Conservation (phyloP, 2,797 vertebrate genomes). For the Clarias laeviceps region DNA sequence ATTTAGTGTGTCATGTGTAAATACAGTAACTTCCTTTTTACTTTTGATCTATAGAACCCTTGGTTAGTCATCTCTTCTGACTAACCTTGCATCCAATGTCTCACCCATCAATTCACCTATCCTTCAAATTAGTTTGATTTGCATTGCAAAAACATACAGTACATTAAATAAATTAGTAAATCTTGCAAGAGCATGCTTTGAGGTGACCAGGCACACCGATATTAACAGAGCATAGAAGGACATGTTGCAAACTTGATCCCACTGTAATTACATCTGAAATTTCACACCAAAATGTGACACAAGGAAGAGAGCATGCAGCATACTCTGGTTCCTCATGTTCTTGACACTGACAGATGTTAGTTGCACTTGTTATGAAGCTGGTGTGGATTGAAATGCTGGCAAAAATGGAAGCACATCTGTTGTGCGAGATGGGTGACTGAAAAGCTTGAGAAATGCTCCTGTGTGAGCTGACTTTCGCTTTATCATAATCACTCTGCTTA, state of each 20-base stretch:
- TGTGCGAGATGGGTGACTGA: constrained; percentile 5
- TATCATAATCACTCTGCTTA: constrained; percentile 6
- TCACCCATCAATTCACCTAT: neutral
- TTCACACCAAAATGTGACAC: neutral
- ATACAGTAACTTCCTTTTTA: too few species aligned
- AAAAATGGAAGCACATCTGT: constrained; percentile 28
- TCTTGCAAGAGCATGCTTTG: neutral
- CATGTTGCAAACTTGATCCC: neutral
- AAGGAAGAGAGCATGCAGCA: neutral
- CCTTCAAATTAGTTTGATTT: neutral
- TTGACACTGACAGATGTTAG: constrained; percentile 16
- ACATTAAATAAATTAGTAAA: neutral
- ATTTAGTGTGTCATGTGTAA: neutral
- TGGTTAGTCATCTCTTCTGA: neutral
- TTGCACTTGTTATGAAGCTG: neutral
- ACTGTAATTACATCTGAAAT: neutral
- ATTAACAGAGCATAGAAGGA: neutral
- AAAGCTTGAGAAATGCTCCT: neutral
- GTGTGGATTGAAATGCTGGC: constrained; percentile 7
- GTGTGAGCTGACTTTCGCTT: neutral
- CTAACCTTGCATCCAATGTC: neutral
- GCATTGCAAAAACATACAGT: neutral
- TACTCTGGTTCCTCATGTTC: neutral
- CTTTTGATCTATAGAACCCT: neutral
- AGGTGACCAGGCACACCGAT: neutral